Evolutionary conservation across 2,113 vertebrate species (phyloP).

Genomic region (Siphamia tubifer): DNA sequence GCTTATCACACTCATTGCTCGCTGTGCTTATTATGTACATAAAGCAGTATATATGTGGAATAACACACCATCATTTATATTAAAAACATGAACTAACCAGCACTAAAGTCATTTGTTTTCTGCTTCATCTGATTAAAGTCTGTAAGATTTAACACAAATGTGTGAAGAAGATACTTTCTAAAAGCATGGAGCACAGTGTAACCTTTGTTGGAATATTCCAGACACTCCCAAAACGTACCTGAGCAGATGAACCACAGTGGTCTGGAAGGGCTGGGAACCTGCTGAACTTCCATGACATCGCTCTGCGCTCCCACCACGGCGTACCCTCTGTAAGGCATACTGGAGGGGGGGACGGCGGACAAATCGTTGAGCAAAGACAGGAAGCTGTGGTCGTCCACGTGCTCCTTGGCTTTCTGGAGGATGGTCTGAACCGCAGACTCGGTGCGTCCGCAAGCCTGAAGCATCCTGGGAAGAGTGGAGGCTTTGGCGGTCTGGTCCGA

Average conservation of each 20-base stretch:
- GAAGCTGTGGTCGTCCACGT: conserved; percentile 71
- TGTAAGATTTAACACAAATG: too few relatives aligned
- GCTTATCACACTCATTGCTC: too few relatives aligned
- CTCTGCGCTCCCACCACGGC: conserved; percentile 79
- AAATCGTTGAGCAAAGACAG: conserved; percentile 86
- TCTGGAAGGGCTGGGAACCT: conserved; percentile 72
- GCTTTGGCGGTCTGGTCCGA: not conserved
- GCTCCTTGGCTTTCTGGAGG: conserved; percentile 78
- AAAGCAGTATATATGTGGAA: too few relatives aligned
- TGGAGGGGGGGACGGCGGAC: conserved; percentile 64
- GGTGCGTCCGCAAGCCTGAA: conserved; percentile 89
- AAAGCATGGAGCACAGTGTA: too few relatives aligned
- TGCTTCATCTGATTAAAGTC: too few relatives aligned
- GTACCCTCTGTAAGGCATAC: conserved; percentile 92
- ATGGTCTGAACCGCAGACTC: conserved; percentile 81
- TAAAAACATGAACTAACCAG: too few relatives aligned
- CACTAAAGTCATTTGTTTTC: too few relatives aligned
- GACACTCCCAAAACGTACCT: conserved; percentile 79
- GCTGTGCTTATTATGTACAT: too few relatives aligned
- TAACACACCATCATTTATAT: too few relatives aligned
- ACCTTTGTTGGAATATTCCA: too few relatives aligned
- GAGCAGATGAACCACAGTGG: conserved; percentile 96
- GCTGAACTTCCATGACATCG: conserved; percentile 80
- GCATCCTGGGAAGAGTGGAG: conserved; percentile 79
- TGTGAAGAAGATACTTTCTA: too few relatives aligned